These are phyloP conservation scores for Temnothorax rugatulus DNA, from an alignment of 2,888 invertebrate species.

Conservation along the genomic window DNA sequence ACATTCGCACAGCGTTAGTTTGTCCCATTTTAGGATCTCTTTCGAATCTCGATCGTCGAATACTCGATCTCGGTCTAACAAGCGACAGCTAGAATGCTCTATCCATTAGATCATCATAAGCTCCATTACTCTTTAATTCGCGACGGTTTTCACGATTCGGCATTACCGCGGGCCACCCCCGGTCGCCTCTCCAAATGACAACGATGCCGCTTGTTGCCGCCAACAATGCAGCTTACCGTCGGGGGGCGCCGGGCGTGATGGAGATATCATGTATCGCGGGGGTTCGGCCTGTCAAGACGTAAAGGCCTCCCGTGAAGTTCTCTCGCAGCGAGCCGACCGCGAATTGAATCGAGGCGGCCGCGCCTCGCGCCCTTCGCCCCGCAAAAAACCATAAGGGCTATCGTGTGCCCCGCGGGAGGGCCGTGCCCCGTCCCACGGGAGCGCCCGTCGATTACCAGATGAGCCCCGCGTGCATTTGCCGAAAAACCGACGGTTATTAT, in stretches of 20 bases:
- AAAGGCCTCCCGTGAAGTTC: slow-evolving; percentile 76
- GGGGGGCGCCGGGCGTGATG: slow-evolving; percentile 73
- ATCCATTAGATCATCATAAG: slow-evolving; percentile 15
- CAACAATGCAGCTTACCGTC: slow-evolving; percentile 75
- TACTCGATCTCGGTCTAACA: neutral
- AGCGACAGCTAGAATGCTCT: neutral
- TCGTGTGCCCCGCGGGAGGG: slow-evolving; percentile 79
- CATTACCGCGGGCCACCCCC: neutral
- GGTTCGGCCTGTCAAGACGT: slow-evolving; percentile 69
- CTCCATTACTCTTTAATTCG: slow-evolving; percentile 51
- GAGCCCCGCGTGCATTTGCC: slow-evolving; percentile 75
- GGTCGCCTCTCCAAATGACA: slow-evolving; percentile 36
- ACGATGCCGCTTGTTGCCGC: slow-evolving; percentile 45
- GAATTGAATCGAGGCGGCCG: slow-evolving; percentile 83
- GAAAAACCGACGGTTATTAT: slow-evolving; percentile 82
- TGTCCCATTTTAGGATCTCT: neutral
- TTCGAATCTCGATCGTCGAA: neutral
- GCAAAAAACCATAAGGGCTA: slow-evolving; percentile 75
- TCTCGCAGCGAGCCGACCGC: slow-evolving; percentile 82
- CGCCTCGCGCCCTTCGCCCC: slow-evolving; percentile 78
- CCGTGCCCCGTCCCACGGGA: slow-evolving; percentile 72
- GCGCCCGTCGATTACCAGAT: slow-evolving; percentile 64
- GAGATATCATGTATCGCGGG: slow-evolving; percentile 81
- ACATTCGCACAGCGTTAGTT: neutral
- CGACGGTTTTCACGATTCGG: slow-evolving; percentile 17